A percentile compares a stretch with the other conserved stretches of the same genome.
phyloP scores from a whole-genome alignment of 1,140 invertebrate species.

The Lordiphosa clarofinis region DNA sequence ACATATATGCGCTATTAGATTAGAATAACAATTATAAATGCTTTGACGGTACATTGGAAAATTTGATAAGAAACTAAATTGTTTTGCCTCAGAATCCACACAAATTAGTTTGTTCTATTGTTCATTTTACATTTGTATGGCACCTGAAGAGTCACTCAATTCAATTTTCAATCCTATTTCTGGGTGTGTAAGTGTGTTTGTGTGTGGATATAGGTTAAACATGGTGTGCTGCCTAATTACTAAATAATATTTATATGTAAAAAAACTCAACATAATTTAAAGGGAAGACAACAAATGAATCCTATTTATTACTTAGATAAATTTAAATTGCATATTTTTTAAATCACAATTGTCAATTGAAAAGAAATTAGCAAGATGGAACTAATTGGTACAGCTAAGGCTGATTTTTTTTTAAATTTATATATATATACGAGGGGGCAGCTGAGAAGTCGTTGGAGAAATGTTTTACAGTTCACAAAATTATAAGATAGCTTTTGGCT shows the following conservation, averaged over 20 bases:
- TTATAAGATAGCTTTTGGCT: no score
- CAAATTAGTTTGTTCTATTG: neutral
- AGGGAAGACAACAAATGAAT: slow-evolving; percentile 65
- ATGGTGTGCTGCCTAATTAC: slow-evolving; percentile 43
- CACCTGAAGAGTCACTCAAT: slow-evolving; percentile 66
- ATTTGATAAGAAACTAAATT: slow-evolving; percentile 65
- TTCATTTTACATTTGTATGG: slow-evolving; percentile 40
- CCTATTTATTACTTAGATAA: slow-evolving; percentile 24
- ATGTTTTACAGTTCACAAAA: no score
- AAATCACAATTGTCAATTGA: slow-evolving; percentile 36
- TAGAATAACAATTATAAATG: slow-evolving; percentile 75
- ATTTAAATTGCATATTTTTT: slow-evolving; percentile 34
- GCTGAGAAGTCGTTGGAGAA: no score
- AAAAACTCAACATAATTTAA: slow-evolving; percentile 67
- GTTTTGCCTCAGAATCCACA: slow-evolving; percentile 17
- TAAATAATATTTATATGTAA: slow-evolving; percentile 36
- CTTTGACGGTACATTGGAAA: slow-evolving; percentile 77
- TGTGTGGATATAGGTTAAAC: slow-evolving; percentile 37
- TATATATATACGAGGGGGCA: no score
- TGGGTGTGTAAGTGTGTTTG: slow-evolving; percentile 1
- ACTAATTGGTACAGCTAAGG: no score
- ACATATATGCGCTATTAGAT: slow-evolving; percentile 50
- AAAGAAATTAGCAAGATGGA: slow-evolving; percentile 41
- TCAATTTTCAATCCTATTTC: slow-evolving; percentile 28
- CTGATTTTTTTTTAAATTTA: no score